Conservation (phyloP, 1,140 invertebrate species). For the Papilio polytes region DNA sequence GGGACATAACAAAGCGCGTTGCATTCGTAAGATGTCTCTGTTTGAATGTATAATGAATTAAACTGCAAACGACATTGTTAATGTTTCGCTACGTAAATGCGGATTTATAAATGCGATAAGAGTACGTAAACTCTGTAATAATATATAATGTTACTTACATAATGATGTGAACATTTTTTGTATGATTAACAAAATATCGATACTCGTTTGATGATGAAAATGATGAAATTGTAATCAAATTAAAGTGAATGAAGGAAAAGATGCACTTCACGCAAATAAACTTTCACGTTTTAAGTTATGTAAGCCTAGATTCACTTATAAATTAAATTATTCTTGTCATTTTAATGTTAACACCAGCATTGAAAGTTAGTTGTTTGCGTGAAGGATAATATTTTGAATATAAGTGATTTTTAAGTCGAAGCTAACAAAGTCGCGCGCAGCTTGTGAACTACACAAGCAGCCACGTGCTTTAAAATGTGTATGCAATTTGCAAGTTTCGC, state of each 20-base stretch:
- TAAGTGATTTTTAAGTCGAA: constrained; percentile 22
- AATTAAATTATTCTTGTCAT: not conserved
- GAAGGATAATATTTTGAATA: constrained; percentile 8
- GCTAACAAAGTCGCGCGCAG: constrained; percentile 21
- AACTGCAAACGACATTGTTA: not conserved
- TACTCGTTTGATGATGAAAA: not conserved
- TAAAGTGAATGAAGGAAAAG: too few relatives aligned
- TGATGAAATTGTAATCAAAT: too few relatives aligned
- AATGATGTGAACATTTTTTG: too few relatives aligned
- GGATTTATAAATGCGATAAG: not conserved
- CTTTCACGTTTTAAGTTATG: not conserved
- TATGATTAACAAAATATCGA: too few relatives aligned
- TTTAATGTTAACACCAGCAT: not conserved
- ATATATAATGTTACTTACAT: not conserved
- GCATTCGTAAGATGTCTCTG: constrained; percentile 22
- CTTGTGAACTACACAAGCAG: constrained; percentile 1
- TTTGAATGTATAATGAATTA: constrained; percentile 26
- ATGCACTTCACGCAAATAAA: not conserved
- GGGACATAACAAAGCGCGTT: constrained; percentile 14
- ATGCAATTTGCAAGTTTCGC: constrained; percentile 23
- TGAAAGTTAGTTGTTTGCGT: not conserved
- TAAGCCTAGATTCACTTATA: not conserved
- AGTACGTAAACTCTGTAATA: not conserved
- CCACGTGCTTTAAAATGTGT: constrained; percentile 25
- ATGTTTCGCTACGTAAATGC: constrained; percentile 8